These are phyloP conservation scores for Lampris megalopsis DNA, from an alignment of 2,113 vertebrate genomes.

Conservation along the genomic window DNA sequence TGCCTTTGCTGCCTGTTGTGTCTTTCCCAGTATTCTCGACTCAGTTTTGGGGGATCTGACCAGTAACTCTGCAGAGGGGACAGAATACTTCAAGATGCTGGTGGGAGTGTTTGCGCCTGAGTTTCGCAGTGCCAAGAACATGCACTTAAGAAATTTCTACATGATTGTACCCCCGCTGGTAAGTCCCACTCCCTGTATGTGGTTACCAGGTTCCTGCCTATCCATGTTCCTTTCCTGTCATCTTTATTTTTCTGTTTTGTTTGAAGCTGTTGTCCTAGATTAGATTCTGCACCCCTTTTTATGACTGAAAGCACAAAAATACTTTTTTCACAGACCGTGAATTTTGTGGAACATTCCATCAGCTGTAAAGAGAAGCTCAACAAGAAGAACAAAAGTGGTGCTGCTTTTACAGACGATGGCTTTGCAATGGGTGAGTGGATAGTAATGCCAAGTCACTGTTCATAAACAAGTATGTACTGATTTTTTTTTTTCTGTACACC, in stretches of 20 bases:
- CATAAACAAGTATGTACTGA: not conserved
- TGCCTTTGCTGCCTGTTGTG: not conserved
- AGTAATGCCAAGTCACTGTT: not conserved
- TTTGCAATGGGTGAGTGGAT: constrained; percentile 95
- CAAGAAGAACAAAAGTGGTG: constrained; percentile 98
- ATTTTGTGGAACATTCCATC: constrained; percentile 98
- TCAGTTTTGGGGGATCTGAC: constrained; percentile 92
- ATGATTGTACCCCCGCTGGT: constrained; percentile 98
- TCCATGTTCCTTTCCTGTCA: not conserved
- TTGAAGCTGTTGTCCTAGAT: not conserved
- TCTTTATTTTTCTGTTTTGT: not conserved
- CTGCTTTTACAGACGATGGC: constrained; percentile 97
- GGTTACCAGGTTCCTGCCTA: not conserved
- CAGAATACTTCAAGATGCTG: constrained; percentile 98
- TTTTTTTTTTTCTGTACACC: not conserved
- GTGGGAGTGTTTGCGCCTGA: constrained; percentile 96
- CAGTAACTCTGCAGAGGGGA: constrained; percentile 95
- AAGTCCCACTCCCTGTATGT: constrained; percentile 57
- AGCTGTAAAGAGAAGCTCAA: constrained; percentile 97
- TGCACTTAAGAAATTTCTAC: constrained; percentile 97
- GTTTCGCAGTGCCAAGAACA: constrained; percentile 96
- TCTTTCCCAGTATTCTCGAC: constrained; percentile 83
- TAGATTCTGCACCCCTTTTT: not conserved
- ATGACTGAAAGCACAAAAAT: not conserved
- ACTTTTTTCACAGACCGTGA: constrained; percentile 87